A percentile compares a stretch with the other conserved stretches of the same genome.
Evolutionary conservation across 2,113 vertebrate species (phyloP).

Genomic region (Atlantisia rogersi): DNA sequence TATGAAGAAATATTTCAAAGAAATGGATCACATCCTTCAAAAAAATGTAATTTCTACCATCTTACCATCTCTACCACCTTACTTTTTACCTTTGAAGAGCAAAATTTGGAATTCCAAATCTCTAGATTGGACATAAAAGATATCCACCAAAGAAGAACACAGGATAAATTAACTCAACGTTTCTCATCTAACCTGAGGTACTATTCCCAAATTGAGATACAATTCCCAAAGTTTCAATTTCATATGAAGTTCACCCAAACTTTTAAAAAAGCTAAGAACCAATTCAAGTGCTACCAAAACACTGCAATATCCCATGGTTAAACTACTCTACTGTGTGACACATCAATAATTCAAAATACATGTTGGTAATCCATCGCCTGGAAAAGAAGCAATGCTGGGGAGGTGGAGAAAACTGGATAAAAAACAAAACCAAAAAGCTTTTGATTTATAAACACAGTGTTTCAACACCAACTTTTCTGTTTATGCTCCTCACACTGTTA

Average conservation of each 20-base stretch:
- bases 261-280: not conserved
- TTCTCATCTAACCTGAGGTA: not conserved
- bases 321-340: not conserved
- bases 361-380: not conserved
- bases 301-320: not conserved
- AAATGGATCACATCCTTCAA: too few relatives aligned
- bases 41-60: not conserved
- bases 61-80: not conserved
- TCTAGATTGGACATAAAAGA: not conserved
- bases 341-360: not conserved
- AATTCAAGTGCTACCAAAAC: not conserved
- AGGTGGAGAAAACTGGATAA: slow-evolving; percentile 1
- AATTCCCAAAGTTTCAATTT: not conserved
- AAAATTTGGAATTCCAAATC: not conserved
- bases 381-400: not conserved
- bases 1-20: not conserved
- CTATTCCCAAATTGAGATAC: not conserved
- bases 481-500: slow-evolving; percentile 40
- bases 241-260: not conserved
- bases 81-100: not conserved
- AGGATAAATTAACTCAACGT: not conserved
- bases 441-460: slow-evolving; percentile 56
- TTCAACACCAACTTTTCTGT: slow-evolving; percentile 56
- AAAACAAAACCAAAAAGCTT: slow-evolving; percentile 27
- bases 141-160: not conserved